Evolutionary conservation across 2,113 vertebrate genomes (phyloP).

Genomic region (Recurvirostra avosetta): DNA sequence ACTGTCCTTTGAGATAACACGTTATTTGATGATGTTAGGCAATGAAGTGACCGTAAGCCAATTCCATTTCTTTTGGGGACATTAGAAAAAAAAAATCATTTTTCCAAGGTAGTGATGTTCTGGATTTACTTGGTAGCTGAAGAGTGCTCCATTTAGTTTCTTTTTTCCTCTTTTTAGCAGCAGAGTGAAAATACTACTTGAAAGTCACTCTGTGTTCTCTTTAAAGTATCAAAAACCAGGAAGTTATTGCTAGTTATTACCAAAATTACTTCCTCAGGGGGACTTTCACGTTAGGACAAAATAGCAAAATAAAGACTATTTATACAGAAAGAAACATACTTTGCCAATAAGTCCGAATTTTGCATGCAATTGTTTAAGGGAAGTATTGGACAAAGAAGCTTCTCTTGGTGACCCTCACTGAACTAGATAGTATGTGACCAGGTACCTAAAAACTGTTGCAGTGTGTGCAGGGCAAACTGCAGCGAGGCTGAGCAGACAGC

Average conservation of each 20-base stretch:
- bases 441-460: not conserved
- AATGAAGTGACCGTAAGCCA: not conserved
- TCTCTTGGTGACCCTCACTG: not conserved
- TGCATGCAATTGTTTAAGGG: not conserved
- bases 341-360: not conserved
- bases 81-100: not conserved
- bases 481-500: not conserved
- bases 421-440: too few relatives aligned
- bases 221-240: not conserved
- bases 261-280: not conserved
- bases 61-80: not conserved
- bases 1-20: too few relatives aligned
- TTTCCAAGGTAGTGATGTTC: not conserved
- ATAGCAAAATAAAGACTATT: not conserved
- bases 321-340: not conserved
- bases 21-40: not conserved
- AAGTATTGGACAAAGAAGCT: not conserved
- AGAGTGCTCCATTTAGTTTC: not conserved
- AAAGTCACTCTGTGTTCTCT: not conserved
- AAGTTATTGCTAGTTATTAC: not conserved
- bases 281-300: not conserved
- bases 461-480: not conserved
- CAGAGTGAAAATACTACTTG: not conserved
- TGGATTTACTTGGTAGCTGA: not conserved
- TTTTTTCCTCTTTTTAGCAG: not conserved